Percentiles rank a stretch among this genome's conserved stretches.
Conservation (phyloP, 2,888 invertebrate species). For the Heteromyza rotundicornis region DNA sequence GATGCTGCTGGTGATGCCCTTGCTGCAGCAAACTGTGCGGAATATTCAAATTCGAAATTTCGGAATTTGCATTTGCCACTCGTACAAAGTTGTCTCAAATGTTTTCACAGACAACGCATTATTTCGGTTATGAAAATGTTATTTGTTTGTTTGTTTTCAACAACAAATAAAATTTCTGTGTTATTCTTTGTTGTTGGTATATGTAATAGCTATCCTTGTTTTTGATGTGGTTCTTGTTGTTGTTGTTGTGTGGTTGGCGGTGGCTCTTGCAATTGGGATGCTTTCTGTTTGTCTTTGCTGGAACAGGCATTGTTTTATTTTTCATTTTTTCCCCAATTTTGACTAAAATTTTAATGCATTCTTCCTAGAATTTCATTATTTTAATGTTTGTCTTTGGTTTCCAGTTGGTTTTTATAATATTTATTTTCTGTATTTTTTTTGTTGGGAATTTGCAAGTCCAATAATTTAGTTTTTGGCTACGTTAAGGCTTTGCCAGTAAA, state of each 20-base stretch:
- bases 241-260: neutral
- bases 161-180: neutral
- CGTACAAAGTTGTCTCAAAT: slow-evolving; percentile 1
- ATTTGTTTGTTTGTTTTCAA: neutral
- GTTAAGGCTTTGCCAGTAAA: no score
- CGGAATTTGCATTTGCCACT: neutral
- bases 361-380: no score
- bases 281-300: no score
- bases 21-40: neutral
- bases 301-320: no score
- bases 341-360: no score
- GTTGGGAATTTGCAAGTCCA: no score
- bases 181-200: neutral
- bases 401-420: no score
- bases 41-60: neutral
- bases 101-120: slow-evolving; percentile 4
- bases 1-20: neutral
- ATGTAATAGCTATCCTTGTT: neutral
- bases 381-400: no score
- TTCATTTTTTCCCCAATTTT: no score
- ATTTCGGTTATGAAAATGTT: neutral
- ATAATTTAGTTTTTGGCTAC: no score
- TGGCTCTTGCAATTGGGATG: no score
- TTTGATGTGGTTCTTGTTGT: neutral
- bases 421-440: no score